Percentiles rank a stretch among this genome's conserved stretches.
These are phyloP conservation scores for Orchesellides sinensis DNA, from an alignment of 2,888 invertebrate species.

Conservation along the genomic window DNA sequence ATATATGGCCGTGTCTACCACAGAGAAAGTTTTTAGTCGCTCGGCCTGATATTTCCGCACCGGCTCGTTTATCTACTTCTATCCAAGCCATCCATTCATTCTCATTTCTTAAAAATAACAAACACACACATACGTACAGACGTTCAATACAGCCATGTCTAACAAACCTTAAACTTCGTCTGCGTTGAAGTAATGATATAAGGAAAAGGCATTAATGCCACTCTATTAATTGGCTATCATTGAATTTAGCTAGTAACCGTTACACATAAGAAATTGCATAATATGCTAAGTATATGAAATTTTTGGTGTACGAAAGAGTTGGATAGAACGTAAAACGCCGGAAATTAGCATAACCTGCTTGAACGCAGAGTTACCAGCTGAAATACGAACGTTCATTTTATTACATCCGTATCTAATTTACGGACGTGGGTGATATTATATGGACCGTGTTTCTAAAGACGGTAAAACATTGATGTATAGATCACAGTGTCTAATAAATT, in stretches of 20 bases:
- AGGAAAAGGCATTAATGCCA: no score
- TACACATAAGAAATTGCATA: no score
- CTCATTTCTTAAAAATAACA: conserved; percentile 35
- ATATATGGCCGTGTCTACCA: no score
- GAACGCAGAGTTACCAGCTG: neutral
- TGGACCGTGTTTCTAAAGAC: no score
- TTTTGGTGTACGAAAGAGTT: no score
- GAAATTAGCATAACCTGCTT: neutral
- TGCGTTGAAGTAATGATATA: no score
- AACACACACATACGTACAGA: no score
- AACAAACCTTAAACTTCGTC: neutral
- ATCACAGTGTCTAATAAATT: conserved; percentile 11
- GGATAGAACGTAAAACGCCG: conserved; percentile 2
- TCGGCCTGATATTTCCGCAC: conserved; percentile 44
- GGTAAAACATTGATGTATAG: no score
- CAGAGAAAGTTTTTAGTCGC: conserved; percentile 49
- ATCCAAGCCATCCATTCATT: conserved; percentile 50
- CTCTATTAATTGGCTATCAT: no score
- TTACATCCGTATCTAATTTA: neutral
- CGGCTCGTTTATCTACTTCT: conserved; percentile 55
- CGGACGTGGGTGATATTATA: neutral
- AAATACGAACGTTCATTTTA: no score
- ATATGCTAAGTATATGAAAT: no score
- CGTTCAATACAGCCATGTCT: neutral
- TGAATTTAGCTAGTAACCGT: no score